Conservation (phyloP, 2,888 invertebrate genomes). For the Napeogenes sylphis region DNA sequence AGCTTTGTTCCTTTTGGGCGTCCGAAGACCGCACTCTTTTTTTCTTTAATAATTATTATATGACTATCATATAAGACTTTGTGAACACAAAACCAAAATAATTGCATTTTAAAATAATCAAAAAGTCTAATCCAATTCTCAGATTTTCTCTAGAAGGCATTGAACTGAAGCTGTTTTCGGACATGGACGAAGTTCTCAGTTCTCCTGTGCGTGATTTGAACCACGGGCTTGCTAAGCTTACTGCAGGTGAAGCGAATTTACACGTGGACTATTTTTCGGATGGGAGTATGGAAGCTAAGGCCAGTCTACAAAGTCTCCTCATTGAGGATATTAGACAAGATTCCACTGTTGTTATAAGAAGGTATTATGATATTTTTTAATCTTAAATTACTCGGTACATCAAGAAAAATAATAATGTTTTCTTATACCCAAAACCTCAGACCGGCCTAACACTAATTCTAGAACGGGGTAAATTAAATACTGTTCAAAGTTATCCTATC, state of each 20-base stretch:
- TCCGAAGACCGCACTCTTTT: too few relatives aligned
- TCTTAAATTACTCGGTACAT: background rate
- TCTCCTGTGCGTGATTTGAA: conserved; percentile 85
- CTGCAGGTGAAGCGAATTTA: conserved; percentile 81
- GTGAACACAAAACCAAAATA: too few relatives aligned
- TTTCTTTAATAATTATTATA: too few relatives aligned
- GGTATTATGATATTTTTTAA: conserved; percentile 52
- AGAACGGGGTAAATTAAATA: too few relatives aligned
- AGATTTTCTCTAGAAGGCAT: conserved; percentile 83
- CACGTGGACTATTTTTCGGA: conserved; percentile 83
- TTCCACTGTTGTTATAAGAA: conserved; percentile 77
- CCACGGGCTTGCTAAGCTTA: conserved; percentile 83
- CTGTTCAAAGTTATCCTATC: too few relatives aligned
- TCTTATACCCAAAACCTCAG: too few relatives aligned
- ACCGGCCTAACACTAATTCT: too few relatives aligned
- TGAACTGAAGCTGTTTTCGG: conserved; percentile 83
- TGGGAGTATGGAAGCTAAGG: conserved; percentile 81
- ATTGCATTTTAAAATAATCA: too few relatives aligned
- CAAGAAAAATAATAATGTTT: too few relatives aligned
- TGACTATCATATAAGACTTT: too few relatives aligned
- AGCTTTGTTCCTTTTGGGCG: too few relatives aligned
- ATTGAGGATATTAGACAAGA: conserved; percentile 86
- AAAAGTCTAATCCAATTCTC: conserved; percentile 7
- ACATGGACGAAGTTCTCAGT: conserved; percentile 85
- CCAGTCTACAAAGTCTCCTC: conserved; percentile 82